These are phyloP conservation scores for Teleiodes luculella DNA, from an alignment of 2,888 invertebrate species.

Conservation along the genomic window DNA sequence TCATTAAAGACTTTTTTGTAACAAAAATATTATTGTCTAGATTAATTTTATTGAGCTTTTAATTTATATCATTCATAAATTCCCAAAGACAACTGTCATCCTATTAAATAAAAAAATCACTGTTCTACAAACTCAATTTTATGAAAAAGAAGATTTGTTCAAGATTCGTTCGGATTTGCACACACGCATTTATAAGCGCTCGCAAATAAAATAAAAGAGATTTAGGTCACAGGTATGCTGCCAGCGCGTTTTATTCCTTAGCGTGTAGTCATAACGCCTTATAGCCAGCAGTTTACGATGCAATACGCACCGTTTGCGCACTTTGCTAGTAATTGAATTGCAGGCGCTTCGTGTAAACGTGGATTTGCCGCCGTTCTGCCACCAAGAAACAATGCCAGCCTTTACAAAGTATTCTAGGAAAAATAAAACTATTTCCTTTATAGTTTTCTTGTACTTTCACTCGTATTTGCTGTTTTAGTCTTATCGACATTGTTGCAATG, in stretches of 20 bases:
- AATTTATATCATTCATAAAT: no score
- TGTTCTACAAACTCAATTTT: no score
- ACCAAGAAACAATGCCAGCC: conserved; percentile 40
- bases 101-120: no score
- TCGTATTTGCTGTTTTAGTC: neutral
- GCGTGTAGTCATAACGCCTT: conserved; percentile 59
- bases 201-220: conserved; percentile 35
- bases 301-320: conserved; percentile 63
- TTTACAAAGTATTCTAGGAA: conserved; percentile 27
- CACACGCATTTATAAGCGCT: conserved; percentile 13
- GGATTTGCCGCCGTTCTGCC: conserved; percentile 42
- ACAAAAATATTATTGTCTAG: no score
- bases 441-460: neutral
- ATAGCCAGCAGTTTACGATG: conserved; percentile 65
- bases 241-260: conserved; percentile 47
- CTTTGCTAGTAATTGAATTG: conserved; percentile 71
- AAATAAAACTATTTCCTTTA: conserved; percentile 9
- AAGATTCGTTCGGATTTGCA: neutral
- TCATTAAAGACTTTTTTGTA: no score
- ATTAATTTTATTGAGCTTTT: no score
- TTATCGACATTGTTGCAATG: no score
- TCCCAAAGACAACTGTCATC: no score
- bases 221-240: conserved; percentile 48
- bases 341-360: conserved; percentile 64
- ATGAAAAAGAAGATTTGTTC: no score